Percentiles rank a stretch among this genome's conserved stretches.
phyloP scores from a whole-genome alignment of 2,888 invertebrate genomes.

The Apamea anceps region DNA sequence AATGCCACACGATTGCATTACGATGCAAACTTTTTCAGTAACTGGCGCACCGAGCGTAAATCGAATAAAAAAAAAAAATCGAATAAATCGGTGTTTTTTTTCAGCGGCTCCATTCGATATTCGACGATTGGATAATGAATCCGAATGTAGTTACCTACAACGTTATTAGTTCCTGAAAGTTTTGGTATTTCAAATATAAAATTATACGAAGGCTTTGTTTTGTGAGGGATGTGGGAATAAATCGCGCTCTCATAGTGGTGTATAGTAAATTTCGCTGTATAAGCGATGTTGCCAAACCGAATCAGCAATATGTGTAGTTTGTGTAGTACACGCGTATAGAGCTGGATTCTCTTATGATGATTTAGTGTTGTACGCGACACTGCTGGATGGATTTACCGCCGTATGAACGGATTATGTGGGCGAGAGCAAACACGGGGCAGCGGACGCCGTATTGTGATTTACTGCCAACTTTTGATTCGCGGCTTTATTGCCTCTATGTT shows the following conservation, averaged over 20 bases:
- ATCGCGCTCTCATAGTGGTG: slow-evolving; percentile 64
- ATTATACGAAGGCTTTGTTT: slow-evolving; percentile 66
- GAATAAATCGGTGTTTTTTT: slow-evolving; percentile 84
- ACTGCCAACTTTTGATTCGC: slow-evolving; percentile 89
- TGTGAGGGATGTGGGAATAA: slow-evolving; percentile 69
- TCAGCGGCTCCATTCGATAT: slow-evolving; percentile 79
- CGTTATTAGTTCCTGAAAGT: slow-evolving; percentile 72
- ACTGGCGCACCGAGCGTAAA: slow-evolving; percentile 81
- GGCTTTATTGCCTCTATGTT: slow-evolving; percentile 85
- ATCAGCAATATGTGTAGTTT: slow-evolving; percentile 77
- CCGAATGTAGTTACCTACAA: slow-evolving; percentile 76
- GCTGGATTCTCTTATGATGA: slow-evolving; percentile 90
- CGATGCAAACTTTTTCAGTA: slow-evolving; percentile 89
- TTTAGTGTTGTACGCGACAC: slow-evolving; percentile 88
- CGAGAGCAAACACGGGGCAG: slow-evolving; percentile 90
- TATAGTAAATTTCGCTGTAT: slow-evolving; percentile 67
- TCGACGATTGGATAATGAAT: slow-evolving; percentile 84
- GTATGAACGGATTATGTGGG: slow-evolving; percentile 90
- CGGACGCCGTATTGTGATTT: slow-evolving; percentile 89
- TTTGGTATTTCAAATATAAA: slow-evolving; percentile 65
- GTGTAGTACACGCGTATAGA: slow-evolving; percentile 76
- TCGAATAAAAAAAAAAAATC: slow-evolving; percentile 84
- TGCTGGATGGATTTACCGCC: slow-evolving; percentile 89
- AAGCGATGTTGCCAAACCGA: slow-evolving; percentile 79
- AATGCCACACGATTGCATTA: slow-evolving; percentile 88